A percentile compares a stretch with the other conserved stretches of the same genome.
phyloP scores from a whole-genome alignment of 2,797 vertebrate genomes.

The Pitangus sulphuratus region DNA sequence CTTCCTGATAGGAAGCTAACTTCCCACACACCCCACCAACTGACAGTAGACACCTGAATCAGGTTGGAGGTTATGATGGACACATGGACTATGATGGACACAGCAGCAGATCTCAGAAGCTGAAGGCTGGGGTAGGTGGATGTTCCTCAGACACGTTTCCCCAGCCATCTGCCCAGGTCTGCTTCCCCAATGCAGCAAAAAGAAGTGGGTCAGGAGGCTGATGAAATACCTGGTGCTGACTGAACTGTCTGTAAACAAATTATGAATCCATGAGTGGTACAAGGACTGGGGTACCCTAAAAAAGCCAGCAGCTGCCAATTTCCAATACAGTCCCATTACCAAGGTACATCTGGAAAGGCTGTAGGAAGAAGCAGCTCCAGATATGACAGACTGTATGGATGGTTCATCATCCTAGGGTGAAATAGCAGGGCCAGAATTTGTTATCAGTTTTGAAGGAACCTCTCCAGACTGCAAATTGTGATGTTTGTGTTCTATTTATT shows the following conservation, averaged over 20 bases:
- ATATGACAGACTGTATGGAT: background rate
- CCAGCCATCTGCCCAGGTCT: background rate
- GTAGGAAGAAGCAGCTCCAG: background rate
- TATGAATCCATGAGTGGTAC: background rate
- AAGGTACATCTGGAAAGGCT: constrained; percentile 38
- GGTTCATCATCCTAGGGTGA: background rate
- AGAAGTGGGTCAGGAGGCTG: background rate
- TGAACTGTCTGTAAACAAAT: background rate
- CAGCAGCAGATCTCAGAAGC: background rate
- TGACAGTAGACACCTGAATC: background rate
- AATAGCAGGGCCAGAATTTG: background rate
- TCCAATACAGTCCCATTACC: background rate
- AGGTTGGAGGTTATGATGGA: background rate
- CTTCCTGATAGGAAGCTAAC: background rate
- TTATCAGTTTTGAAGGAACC: background rate
- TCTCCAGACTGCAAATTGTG: background rate
- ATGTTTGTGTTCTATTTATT: constrained; percentile 56
- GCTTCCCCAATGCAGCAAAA: background rate
- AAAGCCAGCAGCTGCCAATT: background rate
- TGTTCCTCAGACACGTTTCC: accelerated
- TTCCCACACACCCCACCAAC: background rate
- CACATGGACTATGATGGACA: background rate
- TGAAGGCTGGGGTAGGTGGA: background rate
- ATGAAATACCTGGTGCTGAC: background rate
- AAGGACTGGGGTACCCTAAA: background rate